Conservation (phyloP, 2,797 vertebrate genomes). For the Pseudochirops cupreus region DNA sequence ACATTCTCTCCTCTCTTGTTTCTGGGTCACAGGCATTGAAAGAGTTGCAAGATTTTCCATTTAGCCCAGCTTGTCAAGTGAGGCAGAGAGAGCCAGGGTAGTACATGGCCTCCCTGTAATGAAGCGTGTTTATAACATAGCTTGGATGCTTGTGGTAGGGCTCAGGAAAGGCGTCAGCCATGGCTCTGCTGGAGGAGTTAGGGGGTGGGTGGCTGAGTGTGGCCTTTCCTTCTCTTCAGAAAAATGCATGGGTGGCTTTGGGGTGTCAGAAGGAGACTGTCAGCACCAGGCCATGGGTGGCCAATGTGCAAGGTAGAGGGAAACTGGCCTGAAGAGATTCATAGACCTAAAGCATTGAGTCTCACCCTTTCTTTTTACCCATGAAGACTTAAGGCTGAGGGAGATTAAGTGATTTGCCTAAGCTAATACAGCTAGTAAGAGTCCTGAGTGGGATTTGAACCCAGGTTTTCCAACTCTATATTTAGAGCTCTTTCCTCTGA, state of each 20-base stretch:
- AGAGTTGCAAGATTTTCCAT: slow-evolving; percentile 78
- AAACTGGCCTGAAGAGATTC: background rate
- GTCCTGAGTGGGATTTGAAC: background rate
- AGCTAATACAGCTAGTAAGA: background rate
- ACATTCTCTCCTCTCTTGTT: slow-evolving; percentile 57
- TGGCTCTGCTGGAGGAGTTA: slow-evolving; percentile 48
- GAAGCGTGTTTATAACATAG: slow-evolving; percentile 76
- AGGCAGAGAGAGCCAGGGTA: background rate
- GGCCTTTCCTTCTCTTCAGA: slow-evolving; percentile 65
- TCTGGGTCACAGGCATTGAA: slow-evolving; percentile 80
- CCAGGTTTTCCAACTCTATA: background rate
- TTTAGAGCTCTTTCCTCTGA: background rate
- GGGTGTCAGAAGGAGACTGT: background rate
- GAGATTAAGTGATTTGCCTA: background rate
- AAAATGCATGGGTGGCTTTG: slow-evolving; percentile 57
- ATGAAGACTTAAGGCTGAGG: background rate
- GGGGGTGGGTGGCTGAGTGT: slow-evolving; percentile 2
- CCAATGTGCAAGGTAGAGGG: background rate
- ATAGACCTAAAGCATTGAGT: background rate
- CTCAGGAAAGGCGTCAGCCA: slow-evolving; percentile 72
- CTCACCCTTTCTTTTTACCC: background rate
- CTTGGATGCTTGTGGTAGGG: slow-evolving; percentile 80
- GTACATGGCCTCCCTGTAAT: slow-evolving; percentile 74
- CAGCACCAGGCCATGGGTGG: background rate
- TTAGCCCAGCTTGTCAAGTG: slow-evolving; percentile 72